These are phyloP conservation scores for Gymnorhina tibicen DNA, from an alignment of 2,113 vertebrate genomes.

Conservation along the genomic window DNA sequence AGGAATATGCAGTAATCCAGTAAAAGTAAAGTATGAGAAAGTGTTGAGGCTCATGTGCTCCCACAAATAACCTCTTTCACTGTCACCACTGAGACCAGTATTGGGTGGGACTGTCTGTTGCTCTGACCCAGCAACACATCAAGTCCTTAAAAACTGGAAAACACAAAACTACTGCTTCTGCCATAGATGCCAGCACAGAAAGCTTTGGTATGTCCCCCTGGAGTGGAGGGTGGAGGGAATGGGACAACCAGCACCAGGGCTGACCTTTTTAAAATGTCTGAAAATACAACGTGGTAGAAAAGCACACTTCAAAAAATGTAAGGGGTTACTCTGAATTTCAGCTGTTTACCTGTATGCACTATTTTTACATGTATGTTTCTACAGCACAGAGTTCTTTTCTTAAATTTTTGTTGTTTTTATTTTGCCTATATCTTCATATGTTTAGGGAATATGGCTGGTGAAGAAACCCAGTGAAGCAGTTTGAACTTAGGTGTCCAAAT, in stretches of 20 bases:
- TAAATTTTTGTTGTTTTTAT: background rate
- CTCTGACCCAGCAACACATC: background rate
- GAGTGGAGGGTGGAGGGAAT: background rate
- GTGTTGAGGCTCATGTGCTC: background rate
- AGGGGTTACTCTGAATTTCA: background rate
- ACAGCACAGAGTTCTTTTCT: background rate
- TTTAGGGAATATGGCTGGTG: background rate
- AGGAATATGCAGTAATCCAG: background rate
- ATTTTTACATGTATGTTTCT: background rate
- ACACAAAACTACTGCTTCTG: background rate
- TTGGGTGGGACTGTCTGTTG: fast-evolving
- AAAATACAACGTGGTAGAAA: background rate
- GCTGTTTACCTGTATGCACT: background rate
- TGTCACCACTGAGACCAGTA: background rate
- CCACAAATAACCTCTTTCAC: background rate
- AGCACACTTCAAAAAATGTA: background rate
- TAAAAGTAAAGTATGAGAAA: background rate
- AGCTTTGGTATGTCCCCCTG: background rate
- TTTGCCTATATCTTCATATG: background rate
- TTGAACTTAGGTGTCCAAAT: background rate
- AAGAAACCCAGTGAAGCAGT: background rate
- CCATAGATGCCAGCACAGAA: background rate
- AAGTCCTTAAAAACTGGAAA: background rate
- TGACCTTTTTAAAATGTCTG: background rate
- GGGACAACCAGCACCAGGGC: background rate